These are phyloP conservation scores for Pseudomyrmex dendroicus DNA, from an alignment of 1,140 invertebrate genomes.

Conservation along the genomic window DNA sequence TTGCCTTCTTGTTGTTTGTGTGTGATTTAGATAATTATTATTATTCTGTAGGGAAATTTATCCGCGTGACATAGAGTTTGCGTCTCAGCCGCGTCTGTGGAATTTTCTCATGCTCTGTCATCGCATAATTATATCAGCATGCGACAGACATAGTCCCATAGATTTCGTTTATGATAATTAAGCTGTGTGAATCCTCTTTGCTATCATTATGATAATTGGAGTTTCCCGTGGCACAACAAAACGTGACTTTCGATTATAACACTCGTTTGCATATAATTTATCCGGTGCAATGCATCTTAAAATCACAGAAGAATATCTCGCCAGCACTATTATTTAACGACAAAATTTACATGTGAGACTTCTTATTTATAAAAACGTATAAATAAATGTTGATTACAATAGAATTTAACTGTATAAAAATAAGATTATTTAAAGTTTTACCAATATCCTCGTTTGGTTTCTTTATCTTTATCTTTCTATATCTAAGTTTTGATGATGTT, in stretches of 20 bases:
- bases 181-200: constrained; percentile 13
- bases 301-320: neutral
- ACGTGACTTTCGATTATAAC: constrained; percentile 43
- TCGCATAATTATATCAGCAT: constrained; percentile 50
- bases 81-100: neutral
- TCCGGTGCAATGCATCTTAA: neutral
- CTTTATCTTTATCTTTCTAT: too few relatives aligned
- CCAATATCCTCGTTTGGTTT: too few relatives aligned
- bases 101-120: constrained; percentile 48
- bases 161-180: constrained; percentile 39
- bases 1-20: too few relatives aligned
- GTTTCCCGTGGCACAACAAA: constrained; percentile 18
- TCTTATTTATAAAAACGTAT: neutral
- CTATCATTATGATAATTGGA: constrained; percentile 53
- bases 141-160: constrained; percentile 1
- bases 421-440: too few relatives aligned
- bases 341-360: too few relatives aligned
- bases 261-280: neutral
- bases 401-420: too few relatives aligned
- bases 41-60: constrained; percentile 15
- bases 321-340: neutral
- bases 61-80: neutral
- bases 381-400: constrained; percentile 5
- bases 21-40: neutral
- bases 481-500: neutral